Evolutionary conservation across 2,113 vertebrate genomes (phyloP).

Genomic region (Oreochromis spilurus): DNA sequence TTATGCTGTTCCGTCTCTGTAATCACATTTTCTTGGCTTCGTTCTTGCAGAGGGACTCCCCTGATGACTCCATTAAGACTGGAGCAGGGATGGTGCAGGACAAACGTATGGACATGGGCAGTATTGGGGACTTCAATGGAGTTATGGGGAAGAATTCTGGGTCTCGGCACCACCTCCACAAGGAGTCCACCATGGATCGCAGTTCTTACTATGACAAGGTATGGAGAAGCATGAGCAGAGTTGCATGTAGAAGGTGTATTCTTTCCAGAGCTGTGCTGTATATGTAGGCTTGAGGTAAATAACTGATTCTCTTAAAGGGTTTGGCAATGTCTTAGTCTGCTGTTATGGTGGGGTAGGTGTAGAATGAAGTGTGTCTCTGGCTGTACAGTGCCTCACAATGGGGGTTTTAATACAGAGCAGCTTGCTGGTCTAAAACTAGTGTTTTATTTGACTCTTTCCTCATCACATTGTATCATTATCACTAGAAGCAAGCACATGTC

Average conservation of each 20-base stretch:
- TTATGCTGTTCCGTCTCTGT: background rate
- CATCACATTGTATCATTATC: background rate
- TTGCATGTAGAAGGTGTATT: background rate
- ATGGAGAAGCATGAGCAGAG: background rate
- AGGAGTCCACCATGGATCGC: conserved; percentile 92
- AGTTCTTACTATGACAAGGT: conserved; percentile 86
- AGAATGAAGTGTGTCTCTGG: background rate
- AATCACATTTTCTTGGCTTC: background rate
- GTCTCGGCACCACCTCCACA: conserved; percentile 88
- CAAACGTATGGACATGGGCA: conserved; percentile 88
- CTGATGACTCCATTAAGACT: conserved; percentile 88
- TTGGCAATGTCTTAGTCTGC: background rate
- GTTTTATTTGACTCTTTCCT: background rate
- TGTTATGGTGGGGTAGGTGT: background rate
- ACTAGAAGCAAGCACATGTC: background rate
- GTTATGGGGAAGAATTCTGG: conserved; percentile 83
- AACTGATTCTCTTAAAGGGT: background rate
- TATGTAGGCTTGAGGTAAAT: background rate
- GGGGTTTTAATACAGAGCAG: conserved; percentile 13
- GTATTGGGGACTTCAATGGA: conserved; percentile 85
- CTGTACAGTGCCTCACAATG: conserved; percentile 33
- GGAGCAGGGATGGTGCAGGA: conserved; percentile 84
- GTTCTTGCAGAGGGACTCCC: conserved; percentile 84
- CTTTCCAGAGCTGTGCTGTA: background rate
- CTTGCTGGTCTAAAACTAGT: background rate